A percentile compares a stretch with the other conserved stretches of the same genome.
These are phyloP conservation scores for Hippolais icterina DNA, from an alignment of 2,113 vertebrate species.

Conservation along the genomic window DNA sequence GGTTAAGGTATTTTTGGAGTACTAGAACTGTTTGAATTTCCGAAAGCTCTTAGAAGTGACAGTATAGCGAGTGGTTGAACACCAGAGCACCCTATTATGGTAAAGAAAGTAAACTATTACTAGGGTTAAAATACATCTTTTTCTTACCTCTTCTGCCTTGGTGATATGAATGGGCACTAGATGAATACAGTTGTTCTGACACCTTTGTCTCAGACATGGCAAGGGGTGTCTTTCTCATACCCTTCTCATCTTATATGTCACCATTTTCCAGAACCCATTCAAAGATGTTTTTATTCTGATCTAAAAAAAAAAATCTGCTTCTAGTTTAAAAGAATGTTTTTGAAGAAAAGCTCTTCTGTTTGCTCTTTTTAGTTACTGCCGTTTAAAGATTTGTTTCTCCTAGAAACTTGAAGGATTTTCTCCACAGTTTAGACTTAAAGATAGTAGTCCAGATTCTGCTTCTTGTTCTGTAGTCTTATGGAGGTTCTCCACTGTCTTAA, in stretches of 20 bases:
- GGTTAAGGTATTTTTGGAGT: neutral
- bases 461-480: neutral
- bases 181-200: neutral
- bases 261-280: neutral
- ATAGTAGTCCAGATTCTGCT: neutral
- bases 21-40: neutral
- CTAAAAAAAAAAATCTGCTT: neutral
- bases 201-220: neutral
- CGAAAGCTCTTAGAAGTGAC: neutral
- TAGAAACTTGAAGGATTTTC: neutral
- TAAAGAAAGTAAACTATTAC: neutral
- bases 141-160: neutral
- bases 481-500: neutral
- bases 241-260: neutral
- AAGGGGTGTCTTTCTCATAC: neutral
- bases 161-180: neutral
- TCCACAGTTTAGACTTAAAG: neutral
- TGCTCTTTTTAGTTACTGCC: neutral
- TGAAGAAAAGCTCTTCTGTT: neutral
- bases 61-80: neutral
- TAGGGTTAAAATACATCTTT: neutral
- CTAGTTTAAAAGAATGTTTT: neutral
- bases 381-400: constrained; percentile 1
- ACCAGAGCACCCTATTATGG: neutral
- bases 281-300: neutral